Evolutionary conservation across 2,888 invertebrate genomes (phyloP), one percentile per base, ranked within the genome.

Genomic region (Tetheella fluctuosa): DNA sequence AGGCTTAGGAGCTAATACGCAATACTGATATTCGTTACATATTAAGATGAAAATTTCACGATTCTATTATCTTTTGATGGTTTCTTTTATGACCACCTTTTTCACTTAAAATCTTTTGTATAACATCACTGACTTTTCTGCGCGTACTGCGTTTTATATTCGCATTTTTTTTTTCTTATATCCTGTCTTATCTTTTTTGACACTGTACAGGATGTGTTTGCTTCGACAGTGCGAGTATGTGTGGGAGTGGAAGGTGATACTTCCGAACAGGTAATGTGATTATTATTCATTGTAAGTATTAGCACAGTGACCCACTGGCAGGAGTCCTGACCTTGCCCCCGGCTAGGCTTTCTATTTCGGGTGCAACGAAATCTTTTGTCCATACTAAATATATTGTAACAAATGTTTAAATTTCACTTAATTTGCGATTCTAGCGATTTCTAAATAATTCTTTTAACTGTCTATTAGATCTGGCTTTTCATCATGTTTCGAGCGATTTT

Each of bases 251-350:
- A 65, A 66, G 55, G 58, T 59, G 65, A 55, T 69, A 73, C 61
- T 70, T 64, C 30, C 42, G 63, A 63, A 58, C 58, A 39, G 57
- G 61, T 57, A 39, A 59, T 61, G 56, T 42, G 57, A 58, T 64
- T 59, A 57, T 57, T 55, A 56, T 56, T 59, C 60, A 60, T 59
- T 42, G 59, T 48, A 57, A 71, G 78, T 79, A 78, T 74, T 76
- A 74, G 70, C 70, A 68, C 68, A 63, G 62, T 88, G 86, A 72
- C 90, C 90, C 76, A 91, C 87, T 90, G 82, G 74, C 84, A 76
- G 81, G 78, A 82, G 73, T 76, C 76, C 71, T 83, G 85, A 87
- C 89, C 90, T 86, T 86, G 83, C 74, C 77, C 55, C 34, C 34
- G n/a, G 48, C 10, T 20, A 64, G 65, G 66, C 84, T 87, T 85